A percentile compares a stretch with the other conserved stretches of the same genome.
These are phyloP conservation scores for Neomorphus geoffroyi DNA, from an alignment of 2,797 vertebrate genomes.

Conservation along the genomic window DNA sequence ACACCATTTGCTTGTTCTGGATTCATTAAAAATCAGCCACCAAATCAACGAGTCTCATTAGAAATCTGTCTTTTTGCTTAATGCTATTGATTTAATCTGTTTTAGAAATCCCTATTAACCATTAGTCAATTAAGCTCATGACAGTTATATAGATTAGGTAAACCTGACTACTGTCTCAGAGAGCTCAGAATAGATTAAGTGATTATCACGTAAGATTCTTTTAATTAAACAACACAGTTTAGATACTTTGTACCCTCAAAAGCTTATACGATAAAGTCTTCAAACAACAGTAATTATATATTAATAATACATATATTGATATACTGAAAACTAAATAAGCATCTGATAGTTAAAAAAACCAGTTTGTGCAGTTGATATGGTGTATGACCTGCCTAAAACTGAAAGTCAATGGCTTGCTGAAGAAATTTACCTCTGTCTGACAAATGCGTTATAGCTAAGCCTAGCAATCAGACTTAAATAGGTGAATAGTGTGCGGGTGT, in stretches of 20 bases:
- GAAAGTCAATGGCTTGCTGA: neutral
- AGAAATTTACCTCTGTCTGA: neutral
- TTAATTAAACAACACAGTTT: slow-evolving; percentile 47
- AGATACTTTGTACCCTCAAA: neutral
- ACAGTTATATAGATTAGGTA: slow-evolving; percentile 61
- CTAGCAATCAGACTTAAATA: neutral
- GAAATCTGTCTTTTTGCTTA: slow-evolving; percentile 61
- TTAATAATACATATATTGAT: neutral
- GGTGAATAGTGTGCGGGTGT: neutral
- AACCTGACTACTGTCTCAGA: slow-evolving; percentile 22
- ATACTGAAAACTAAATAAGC: neutral
- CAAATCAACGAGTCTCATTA: slow-evolving; percentile 66
- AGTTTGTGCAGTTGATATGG: neutral
- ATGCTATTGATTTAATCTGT: slow-evolving; percentile 62
- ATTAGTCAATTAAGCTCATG: slow-evolving; percentile 62
- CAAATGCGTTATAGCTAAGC: neutral
- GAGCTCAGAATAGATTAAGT: slow-evolving; percentile 47
- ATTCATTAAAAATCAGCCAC: slow-evolving; percentile 50
- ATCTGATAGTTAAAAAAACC: neutral
- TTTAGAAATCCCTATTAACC: slow-evolving; percentile 65
- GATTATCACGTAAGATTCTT: slow-evolving; percentile 39
- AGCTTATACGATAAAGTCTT: slow-evolving; percentile 5
- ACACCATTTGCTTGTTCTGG: slow-evolving; percentile 9
- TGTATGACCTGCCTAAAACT: neutral
- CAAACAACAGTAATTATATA: neutral